These are phyloP conservation scores for Zeuzera pyrina DNA, from an alignment of 2,888 invertebrate species.

Conservation along the genomic window DNA sequence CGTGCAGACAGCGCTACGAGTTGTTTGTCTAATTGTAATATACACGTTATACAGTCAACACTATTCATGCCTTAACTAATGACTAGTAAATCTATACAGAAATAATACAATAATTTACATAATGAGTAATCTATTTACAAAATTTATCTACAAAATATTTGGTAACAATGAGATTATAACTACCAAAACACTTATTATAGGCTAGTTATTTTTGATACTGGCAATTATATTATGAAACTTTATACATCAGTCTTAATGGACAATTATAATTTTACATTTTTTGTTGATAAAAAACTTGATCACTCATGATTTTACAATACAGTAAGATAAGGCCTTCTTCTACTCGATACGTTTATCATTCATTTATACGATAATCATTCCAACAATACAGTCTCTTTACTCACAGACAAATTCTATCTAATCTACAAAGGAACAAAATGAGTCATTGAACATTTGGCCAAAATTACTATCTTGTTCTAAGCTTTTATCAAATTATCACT, in stretches of 20 bases:
- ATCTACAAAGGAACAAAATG: slow-evolving; percentile 44
- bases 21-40: slow-evolving; percentile 3
- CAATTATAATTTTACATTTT: slow-evolving; percentile 33
- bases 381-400: slow-evolving; percentile 42
- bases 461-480: slow-evolving; percentile 31
- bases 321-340: slow-evolving; percentile 33
- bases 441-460: slow-evolving; percentile 40
- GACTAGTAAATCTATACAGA: slow-evolving; percentile 66
- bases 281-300: slow-evolving; percentile 29
- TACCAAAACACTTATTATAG: slow-evolving; percentile 23
- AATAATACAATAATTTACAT: slow-evolving; percentile 22
- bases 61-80: slow-evolving; percentile 55
- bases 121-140: slow-evolving; percentile 28
- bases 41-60: slow-evolving; percentile 35
- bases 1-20: too few species aligned
- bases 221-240: slow-evolving; percentile 38
- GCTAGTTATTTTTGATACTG: slow-evolving; percentile 50
- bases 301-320: slow-evolving; percentile 14
- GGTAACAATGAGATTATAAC: slow-evolving; percentile 67
- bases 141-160: slow-evolving; percentile 66
- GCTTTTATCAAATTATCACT: slow-evolving; percentile 43
- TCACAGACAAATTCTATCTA: slow-evolving; percentile 29
- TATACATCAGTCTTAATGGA: slow-evolving; percentile 60
- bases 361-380: slow-evolving; percentile 9
- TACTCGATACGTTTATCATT: slow-evolving; percentile 40